These are phyloP conservation scores for Pyrrhosoma nymphula DNA, from an alignment of 2,888 invertebrate species.

Conservation along the genomic window DNA sequence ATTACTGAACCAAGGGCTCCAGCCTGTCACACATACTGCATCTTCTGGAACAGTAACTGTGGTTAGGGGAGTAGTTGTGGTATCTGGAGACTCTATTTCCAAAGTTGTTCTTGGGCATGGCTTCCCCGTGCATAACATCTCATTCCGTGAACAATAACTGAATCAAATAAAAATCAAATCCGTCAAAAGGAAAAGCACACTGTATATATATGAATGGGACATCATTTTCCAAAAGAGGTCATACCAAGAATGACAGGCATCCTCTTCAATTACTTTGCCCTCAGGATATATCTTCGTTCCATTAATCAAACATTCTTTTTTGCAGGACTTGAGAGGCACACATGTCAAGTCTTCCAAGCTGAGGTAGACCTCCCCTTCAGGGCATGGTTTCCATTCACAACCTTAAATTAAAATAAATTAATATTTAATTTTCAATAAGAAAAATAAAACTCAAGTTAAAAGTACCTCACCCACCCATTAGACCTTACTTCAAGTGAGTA, in stretches of 20 bases:
- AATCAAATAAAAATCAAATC: conserved; percentile 20
- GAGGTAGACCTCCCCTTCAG: conserved; percentile 85
- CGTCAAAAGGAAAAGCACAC: neutral
- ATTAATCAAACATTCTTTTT: conserved; percentile 85
- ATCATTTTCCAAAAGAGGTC: conserved; percentile 71
- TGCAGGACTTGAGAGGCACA: conserved; percentile 86
- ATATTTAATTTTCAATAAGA: neutral
- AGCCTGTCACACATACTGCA: conserved; percentile 84
- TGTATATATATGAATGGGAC: neutral
- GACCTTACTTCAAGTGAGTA: too few relatives aligned
- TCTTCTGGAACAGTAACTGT: conserved; percentile 75
- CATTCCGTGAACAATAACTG: conserved; percentile 75
- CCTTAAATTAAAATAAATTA: conserved; percentile 77
- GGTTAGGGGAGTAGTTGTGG: conserved; percentile 69
- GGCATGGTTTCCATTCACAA: conserved; percentile 88
- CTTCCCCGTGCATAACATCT: conserved; percentile 74
- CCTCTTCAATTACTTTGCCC: conserved; percentile 87
- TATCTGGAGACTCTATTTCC: too few relatives aligned
- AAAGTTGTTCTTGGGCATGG: conserved; percentile 71
- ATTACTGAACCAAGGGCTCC: conserved; percentile 89
- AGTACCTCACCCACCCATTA: neutral
- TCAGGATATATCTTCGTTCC: conserved; percentile 86
- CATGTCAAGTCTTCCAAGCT: conserved; percentile 86
- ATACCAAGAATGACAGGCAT: conserved; percentile 89
- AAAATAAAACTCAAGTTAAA: conserved; percentile 48